Evolutionary conservation across 2,113 vertebrate species (phyloP).

Genomic region (Perca flavescens): DNA sequence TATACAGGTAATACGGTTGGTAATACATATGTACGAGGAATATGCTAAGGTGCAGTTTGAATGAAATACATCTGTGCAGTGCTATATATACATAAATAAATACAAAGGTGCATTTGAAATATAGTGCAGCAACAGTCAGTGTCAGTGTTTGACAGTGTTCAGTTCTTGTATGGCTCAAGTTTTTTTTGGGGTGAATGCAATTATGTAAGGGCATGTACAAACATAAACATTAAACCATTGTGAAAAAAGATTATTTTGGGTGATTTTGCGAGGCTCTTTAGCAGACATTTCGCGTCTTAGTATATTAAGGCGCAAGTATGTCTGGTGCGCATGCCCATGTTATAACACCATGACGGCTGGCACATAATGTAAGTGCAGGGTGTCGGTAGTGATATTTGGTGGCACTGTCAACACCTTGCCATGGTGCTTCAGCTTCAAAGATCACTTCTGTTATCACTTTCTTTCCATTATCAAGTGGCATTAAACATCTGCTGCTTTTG

Average conservation of each 20-base stretch:
- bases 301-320: not conserved
- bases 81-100: too few relatives aligned
- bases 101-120: too few relatives aligned
- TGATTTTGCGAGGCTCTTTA: not conserved
- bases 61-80: too few relatives aligned
- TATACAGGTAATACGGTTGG: too few relatives aligned
- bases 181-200: not conserved
- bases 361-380: slow-evolving; percentile 24
- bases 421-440: slow-evolving; percentile 47
- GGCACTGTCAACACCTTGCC: slow-evolving; percentile 60
- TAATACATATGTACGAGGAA: too few relatives aligned
- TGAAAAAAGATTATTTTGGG: too few relatives aligned
- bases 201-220: not conserved
- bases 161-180: too few relatives aligned
- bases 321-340: not conserved
- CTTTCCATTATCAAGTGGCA: slow-evolving; percentile 43
- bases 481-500: slow-evolving; percentile 48
- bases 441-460: slow-evolving; percentile 47
- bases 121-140: too few relatives aligned
- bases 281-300: not conserved
- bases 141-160: too few relatives aligned
- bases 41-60: too few relatives aligned
- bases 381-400: slow-evolving; percentile 62
- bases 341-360: slow-evolving; percentile 19
- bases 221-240: not conserved